Conservation (phyloP, 2,888 invertebrate genomes). For the Spilosoma lubricipeda region DNA sequence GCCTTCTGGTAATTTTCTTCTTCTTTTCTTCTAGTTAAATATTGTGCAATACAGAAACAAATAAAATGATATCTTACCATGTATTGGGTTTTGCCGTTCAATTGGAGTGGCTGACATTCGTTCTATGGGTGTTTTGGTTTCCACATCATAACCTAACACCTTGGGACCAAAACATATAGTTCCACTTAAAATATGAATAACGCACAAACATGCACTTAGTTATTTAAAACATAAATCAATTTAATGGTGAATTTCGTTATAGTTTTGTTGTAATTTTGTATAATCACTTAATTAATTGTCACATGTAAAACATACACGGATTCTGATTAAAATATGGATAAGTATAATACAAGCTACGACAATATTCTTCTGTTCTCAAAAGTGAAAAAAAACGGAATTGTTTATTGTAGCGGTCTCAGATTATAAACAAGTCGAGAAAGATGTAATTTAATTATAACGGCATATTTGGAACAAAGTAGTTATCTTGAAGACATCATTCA, state of each 20-base stretch:
- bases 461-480: background rate
- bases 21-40: background rate
- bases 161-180: conserved; percentile 31
- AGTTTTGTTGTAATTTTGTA: background rate
- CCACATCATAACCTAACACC: conserved; percentile 57
- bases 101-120: conserved; percentile 57
- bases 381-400: too few species aligned
- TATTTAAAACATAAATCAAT: background rate
- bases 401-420: background rate
- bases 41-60: background rate
- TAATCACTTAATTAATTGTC: background rate
- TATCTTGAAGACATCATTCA: background rate
- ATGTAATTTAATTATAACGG: background rate
- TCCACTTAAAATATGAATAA: background rate
- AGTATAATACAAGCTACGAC: too few species aligned
- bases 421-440: background rate
- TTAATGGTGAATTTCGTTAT: background rate
- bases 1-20: background rate
- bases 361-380: too few species aligned
- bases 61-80: conserved; percentile 42
- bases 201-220: background rate
- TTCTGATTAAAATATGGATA: too few species aligned
- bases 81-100: conserved; percentile 48
- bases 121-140: conserved; percentile 45
- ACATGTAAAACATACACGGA: too few species aligned